A percentile compares a stretch with the other conserved stretches of the same genome.
Evolutionary conservation across 1,140 invertebrate species (phyloP).

Genomic region (Plutomurus gul): DNA sequence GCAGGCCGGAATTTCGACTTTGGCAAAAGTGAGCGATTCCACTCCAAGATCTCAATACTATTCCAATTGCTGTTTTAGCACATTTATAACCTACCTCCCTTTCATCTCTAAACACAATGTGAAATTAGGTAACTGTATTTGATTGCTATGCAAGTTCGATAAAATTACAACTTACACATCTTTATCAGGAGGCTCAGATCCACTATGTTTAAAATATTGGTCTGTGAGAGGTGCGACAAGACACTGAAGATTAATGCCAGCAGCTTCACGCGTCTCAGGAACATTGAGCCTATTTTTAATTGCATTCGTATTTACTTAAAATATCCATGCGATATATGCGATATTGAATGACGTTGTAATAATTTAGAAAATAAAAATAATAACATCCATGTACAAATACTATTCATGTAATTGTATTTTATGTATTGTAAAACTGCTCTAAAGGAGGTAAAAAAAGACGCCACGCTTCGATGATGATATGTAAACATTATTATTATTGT

Average conservation of each 20-base stretch:
- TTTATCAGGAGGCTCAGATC: constrained; percentile 59
- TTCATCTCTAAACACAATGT: constrained; percentile 69
- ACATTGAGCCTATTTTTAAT: no score
- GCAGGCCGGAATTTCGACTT: constrained; percentile 61
- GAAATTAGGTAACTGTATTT: neutral
- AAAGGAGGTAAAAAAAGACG: no score
- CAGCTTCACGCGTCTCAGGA: constrained; percentile 74
- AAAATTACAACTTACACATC: constrained; percentile 50
- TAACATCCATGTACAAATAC: no score
- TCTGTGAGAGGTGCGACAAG: constrained; percentile 91
- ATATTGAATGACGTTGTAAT: no score
- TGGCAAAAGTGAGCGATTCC: constrained; percentile 81
- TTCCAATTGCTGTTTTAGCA: constrained; percentile 79
- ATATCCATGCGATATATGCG: no score
- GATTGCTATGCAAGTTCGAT: no score
- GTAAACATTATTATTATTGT: no score
- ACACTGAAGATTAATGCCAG: constrained; percentile 57
- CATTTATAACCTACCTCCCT: constrained; percentile 79
- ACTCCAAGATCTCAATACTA: constrained; percentile 85
- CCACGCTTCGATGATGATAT: no score
- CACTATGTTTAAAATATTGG: constrained; percentile 73
- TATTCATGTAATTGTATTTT: no score
- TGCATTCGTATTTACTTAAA: no score
- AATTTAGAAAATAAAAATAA: no score
- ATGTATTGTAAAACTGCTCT: no score